These are phyloP conservation scores for Ricordea florida DNA, from an alignment of 92 coral and sea anemone species.

Conservation along the genomic window DNA sequence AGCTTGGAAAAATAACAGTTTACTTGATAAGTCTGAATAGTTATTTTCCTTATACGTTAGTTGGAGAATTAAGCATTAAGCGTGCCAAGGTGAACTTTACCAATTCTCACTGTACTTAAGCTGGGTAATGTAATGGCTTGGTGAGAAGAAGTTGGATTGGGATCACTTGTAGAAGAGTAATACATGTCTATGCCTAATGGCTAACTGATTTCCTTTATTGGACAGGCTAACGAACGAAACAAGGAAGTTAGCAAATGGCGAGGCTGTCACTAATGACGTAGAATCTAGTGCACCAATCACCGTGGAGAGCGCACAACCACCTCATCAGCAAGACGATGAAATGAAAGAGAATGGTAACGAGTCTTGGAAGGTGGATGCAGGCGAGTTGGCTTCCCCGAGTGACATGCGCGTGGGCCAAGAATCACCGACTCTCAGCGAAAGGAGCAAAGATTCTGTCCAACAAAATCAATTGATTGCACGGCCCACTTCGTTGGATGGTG, in stretches of 20 bases:
- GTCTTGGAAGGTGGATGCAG: background rate
- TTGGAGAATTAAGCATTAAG: too few species aligned
- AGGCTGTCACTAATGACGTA: background rate
- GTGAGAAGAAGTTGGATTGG: too few species aligned
- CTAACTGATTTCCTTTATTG: background rate
- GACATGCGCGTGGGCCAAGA: background rate
- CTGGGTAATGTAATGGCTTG: too few species aligned
- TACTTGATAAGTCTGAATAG: too few species aligned
- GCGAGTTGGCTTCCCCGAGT: background rate
- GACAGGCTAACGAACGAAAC: background rate
- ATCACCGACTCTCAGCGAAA: background rate
- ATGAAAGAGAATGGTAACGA: background rate
- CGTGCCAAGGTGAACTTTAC: too few species aligned
- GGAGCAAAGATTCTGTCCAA: background rate
- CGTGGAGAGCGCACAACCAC: background rate
- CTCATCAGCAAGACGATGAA: background rate
- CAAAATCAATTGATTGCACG: background rate
- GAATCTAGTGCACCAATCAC: background rate
- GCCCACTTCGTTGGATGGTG: constrained; percentile 87
- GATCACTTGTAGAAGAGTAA: too few species aligned
- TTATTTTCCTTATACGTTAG: too few species aligned
- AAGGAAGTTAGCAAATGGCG: background rate
- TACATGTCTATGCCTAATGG: too few species aligned
- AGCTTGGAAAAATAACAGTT: too few species aligned
- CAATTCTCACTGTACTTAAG: too few species aligned